A percentile compares a stretch with the other conserved stretches of the same genome.
Evolutionary conservation across 2,888 invertebrate species (phyloP).

Genomic region (Chironomus riparius): DNA sequence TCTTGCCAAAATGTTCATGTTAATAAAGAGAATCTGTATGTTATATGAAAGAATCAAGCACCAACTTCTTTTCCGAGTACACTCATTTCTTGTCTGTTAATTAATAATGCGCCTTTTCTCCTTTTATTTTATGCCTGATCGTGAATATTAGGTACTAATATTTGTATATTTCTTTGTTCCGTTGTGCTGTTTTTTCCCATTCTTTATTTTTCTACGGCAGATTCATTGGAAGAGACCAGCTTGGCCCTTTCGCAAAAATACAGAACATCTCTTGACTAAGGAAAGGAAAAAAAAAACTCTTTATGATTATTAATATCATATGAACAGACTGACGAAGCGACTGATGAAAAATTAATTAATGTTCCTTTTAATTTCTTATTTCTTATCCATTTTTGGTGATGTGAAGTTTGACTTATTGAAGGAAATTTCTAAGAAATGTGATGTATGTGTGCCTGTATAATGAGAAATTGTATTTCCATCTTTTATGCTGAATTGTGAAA

Average conservation of each 20-base stretch:
- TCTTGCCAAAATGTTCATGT: neutral
- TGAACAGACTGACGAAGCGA: neutral
- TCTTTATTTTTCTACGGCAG: neutral
- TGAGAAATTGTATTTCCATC: no score
- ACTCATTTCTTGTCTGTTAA: constrained; percentile 10
- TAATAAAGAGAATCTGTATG: neutral
- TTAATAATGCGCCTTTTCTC: constrained; percentile 17
- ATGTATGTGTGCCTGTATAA: no score
- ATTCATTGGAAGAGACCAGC: neutral
- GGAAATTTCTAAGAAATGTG: no score
- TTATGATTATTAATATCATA: neutral
- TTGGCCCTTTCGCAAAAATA: neutral
- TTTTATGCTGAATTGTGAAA: no score
- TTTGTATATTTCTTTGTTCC: no score
- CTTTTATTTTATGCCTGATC: neutral
- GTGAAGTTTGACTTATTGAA: no score
- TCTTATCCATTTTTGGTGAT: neutral
- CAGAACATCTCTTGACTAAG: no score
- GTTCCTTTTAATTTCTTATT: constrained; percentile 8
- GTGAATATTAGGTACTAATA: neutral
- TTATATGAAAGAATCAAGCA: neutral
- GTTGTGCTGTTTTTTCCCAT: neutral
- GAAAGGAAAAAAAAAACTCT: neutral
- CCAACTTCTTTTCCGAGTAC: neutral
- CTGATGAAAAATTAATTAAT: constrained; percentile 26